These are phyloP conservation scores for Lasioglossum malachurum DNA, from an alignment of 2,888 invertebrate species.

Conservation along the genomic window DNA sequence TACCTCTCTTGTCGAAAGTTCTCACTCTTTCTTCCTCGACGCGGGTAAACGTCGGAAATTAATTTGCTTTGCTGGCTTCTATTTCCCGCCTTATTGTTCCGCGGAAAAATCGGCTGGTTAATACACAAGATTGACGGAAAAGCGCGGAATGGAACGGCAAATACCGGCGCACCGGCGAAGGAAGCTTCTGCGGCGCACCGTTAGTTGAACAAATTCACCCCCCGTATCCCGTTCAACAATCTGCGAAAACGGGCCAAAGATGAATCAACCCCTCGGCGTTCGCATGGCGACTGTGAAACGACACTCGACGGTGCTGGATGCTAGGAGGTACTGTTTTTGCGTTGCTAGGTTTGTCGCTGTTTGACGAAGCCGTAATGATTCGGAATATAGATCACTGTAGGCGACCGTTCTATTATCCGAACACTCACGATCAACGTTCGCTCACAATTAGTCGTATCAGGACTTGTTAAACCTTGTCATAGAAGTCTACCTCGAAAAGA, in stretches of 20 bases:
- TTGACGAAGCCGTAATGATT: not conserved
- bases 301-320: not conserved
- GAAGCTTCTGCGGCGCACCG: not conserved
- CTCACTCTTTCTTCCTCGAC: constrained; percentile 34
- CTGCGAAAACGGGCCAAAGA: not conserved
- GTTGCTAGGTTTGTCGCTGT: not conserved
- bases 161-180: not conserved
- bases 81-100: constrained; percentile 13
- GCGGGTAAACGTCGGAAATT: constrained; percentile 54
- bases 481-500: too few species aligned
- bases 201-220: constrained; percentile 1
- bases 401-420: too few species aligned
- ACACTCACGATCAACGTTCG: too few species aligned
- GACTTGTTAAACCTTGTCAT: too few species aligned
- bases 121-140: not conserved
- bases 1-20: constrained; percentile 43
- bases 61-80: constrained; percentile 44
- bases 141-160: constrained; percentile 8
- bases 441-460: too few species aligned
- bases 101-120: constrained; percentile 7
- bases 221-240: constrained; percentile 3
- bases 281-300: not conserved
- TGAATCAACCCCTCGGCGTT: not conserved
- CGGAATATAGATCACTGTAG: not conserved
- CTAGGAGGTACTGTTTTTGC: not conserved